phyloP scores from a whole-genome alignment of 2,888 invertebrate species.

The Eilema depressum region DNA sequence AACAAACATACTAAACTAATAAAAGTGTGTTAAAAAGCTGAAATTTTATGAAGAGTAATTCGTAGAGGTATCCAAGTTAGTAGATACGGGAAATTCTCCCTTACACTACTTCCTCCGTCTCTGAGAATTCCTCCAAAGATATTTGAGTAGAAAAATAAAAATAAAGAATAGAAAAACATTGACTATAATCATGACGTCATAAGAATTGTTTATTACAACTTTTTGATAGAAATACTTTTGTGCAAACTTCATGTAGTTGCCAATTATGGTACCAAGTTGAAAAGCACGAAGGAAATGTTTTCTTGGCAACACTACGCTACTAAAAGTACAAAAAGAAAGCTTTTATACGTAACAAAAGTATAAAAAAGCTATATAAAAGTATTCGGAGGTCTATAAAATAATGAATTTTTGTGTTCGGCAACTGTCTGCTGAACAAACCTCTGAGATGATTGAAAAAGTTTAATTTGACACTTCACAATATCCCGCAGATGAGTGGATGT shows the following conservation, averaged over 20 bases:
- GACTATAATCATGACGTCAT: not conserved
- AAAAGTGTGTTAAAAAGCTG: too few relatives aligned
- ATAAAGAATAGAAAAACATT: not conserved
- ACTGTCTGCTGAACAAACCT: slow-evolving; percentile 49
- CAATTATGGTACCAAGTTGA: not conserved
- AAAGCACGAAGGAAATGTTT: slow-evolving; percentile 2
- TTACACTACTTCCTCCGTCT: not conserved
- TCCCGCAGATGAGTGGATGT: slow-evolving; percentile 32
- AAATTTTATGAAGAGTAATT: too few relatives aligned
- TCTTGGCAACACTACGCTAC: slow-evolving; percentile 11
- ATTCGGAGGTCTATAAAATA: slow-evolving; percentile 49
- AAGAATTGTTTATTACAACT: not conserved
- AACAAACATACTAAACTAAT: too few relatives aligned
- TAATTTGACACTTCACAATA: slow-evolving; percentile 65
- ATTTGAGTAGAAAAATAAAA: not conserved
- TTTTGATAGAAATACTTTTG: slow-evolving; percentile 1
- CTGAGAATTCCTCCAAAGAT: not conserved
- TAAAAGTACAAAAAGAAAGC: slow-evolving; percentile 35
- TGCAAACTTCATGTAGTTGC: not conserved
- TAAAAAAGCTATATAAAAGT: slow-evolving; percentile 49
- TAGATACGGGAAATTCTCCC: too few relatives aligned
- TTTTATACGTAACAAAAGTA: slow-evolving; percentile 43
- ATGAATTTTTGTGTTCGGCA: slow-evolving; percentile 49
- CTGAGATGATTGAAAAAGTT: slow-evolving; percentile 74
- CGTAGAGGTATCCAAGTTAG: too few relatives aligned